A percentile compares a stretch with the other conserved stretches of the same genome.
These are phyloP conservation scores for Mnemiopsis leidyi DNA, from an alignment of 37 sponge, comb jelly and placozoan species.

Conservation along the genomic window DNA sequence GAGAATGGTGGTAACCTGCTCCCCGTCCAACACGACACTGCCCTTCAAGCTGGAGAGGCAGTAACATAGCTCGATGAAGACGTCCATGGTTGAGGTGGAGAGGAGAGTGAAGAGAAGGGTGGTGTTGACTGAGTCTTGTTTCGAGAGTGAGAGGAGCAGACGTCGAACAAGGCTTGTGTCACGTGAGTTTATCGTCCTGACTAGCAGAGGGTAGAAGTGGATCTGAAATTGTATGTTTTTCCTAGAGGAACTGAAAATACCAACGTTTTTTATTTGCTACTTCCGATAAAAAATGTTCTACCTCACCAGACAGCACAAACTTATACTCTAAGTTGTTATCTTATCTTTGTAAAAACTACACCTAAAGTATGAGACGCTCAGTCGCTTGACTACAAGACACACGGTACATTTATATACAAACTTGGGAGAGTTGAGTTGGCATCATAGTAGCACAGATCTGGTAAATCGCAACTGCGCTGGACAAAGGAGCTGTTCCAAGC, in stretches of 20 bases:
- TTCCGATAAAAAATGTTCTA: too few species aligned
- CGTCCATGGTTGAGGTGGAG: neutral
- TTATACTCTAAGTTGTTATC: too few species aligned
- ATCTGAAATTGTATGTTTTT: constrained; percentile 14
- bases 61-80: constrained; percentile 61
- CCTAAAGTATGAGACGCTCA: too few species aligned
- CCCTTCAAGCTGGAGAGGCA: neutral
- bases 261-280: too few species aligned
- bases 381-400: too few species aligned
- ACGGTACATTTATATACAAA: neutral
- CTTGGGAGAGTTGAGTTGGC: neutral
- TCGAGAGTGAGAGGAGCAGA: constrained; percentile 31
- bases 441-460: neutral
- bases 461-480: constrained; percentile 11
- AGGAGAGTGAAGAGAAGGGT: constrained; percentile 28
- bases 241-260: too few species aligned
- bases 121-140: neutral
- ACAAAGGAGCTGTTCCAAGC: neutral
- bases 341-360: too few species aligned
- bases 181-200: neutral
- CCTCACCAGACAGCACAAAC: too few species aligned
- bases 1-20: neutral
- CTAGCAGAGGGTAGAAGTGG: constrained; percentile 31
- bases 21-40: neutral
- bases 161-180: neutral